Conservation (phyloP, 2,797 vertebrate species). For the Xyrichtys novacula region DNA sequence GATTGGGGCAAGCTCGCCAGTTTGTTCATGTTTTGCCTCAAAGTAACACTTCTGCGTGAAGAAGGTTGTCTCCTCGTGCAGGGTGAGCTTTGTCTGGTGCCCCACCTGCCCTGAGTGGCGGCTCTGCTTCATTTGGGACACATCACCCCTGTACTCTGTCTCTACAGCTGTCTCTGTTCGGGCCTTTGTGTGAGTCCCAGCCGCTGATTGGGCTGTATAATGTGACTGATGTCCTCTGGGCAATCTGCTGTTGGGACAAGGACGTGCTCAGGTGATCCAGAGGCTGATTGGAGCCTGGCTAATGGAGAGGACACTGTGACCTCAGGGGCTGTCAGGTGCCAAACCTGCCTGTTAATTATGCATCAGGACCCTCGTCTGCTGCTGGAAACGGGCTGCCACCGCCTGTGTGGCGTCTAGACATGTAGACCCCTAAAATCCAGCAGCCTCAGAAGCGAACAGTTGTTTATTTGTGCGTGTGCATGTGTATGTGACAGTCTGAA, state of each 20-base stretch:
- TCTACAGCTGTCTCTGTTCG: constrained; percentile 64
- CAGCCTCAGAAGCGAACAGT: constrained; percentile 38
- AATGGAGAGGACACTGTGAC: constrained; percentile 77
- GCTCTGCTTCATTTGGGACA: constrained; percentile 69
- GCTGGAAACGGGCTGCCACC: constrained; percentile 60
- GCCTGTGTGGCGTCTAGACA: constrained; percentile 57
- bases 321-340: constrained; percentile 76
- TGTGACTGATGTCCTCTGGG: constrained; percentile 80
- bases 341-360: constrained; percentile 79
- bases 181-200: constrained; percentile 69
- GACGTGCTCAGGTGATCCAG: constrained; percentile 76
- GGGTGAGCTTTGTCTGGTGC: constrained; percentile 58
- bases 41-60: constrained; percentile 24
- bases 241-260: constrained; percentile 75
- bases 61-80: constrained; percentile 64
- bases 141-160: constrained; percentile 66
- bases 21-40: constrained; percentile 33
- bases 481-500: constrained; percentile 34
- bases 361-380: constrained; percentile 58
- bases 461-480: neutral
- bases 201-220: constrained; percentile 82
- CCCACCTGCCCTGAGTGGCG: constrained; percentile 70
- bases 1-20: constrained; percentile 31
- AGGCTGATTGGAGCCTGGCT: constrained; percentile 78
- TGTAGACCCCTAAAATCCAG: constrained; percentile 31